Evolutionary conservation across 2,888 invertebrate species (phyloP).

Genomic region (Drosophila anomalipes): DNA sequence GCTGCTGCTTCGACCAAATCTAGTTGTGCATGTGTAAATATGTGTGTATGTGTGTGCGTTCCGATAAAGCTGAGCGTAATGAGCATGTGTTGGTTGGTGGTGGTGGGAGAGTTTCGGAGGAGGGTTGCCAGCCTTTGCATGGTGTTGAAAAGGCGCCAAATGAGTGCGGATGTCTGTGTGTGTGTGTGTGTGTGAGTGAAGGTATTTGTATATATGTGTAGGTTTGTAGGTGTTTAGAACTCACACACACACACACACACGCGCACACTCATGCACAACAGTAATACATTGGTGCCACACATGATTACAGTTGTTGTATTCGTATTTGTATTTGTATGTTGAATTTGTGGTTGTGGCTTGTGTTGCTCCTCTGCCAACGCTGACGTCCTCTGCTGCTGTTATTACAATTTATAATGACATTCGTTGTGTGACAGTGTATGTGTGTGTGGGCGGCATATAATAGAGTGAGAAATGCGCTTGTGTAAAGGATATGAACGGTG

Average conservation of each 20-base stretch:
- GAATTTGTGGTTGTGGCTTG: constrained; percentile 77
- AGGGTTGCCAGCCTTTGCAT: constrained; percentile 45
- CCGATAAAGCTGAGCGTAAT: constrained; percentile 79
- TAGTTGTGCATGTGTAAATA: constrained; percentile 36
- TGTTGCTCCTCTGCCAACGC: constrained; percentile 38
- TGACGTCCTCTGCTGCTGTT: constrained; percentile 72
- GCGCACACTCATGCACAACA: constrained; percentile 5
- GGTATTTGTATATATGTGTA: constrained; percentile 23
- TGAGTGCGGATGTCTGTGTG: constrained; percentile 45
- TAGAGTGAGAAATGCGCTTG: constrained; percentile 71
- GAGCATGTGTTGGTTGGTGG: constrained; percentile 61
- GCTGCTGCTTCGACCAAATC: constrained; percentile 46
- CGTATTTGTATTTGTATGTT: constrained; percentile 75
- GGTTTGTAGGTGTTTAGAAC: constrained; percentile 75
- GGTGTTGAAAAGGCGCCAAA: constrained; percentile 81
- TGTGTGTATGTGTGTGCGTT: constrained; percentile 49
- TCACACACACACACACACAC: constrained; percentile 37
- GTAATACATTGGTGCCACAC: constrained; percentile 57
- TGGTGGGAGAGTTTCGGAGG: constrained; percentile 50
- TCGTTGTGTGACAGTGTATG: constrained; percentile 56
- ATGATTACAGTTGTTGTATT: constrained; percentile 76
- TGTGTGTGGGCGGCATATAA: constrained; percentile 49
- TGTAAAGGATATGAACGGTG: constrained; percentile 72
- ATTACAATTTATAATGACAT: constrained; percentile 83
- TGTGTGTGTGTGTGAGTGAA: constrained; percentile 24